Evolutionary conservation across 1,140 invertebrate genomes (phyloP), one percentile per base, ranked within the genome.

Genomic region (Apolygus lucorum): DNA sequence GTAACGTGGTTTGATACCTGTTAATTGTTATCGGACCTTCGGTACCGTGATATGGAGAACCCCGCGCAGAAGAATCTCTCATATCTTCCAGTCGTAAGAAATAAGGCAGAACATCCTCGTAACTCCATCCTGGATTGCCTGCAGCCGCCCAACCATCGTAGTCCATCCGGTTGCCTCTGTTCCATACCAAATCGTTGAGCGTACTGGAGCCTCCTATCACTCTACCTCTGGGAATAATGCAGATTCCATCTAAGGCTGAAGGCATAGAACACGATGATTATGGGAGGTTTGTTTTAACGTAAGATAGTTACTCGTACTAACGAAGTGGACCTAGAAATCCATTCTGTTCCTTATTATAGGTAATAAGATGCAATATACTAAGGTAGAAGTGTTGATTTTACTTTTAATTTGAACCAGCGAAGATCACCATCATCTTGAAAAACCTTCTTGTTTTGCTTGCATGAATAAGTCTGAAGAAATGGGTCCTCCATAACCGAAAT

Each of bases 31-130:
- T 63, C 2, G 62, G 62, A 2, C 62, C 62, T 1, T 63, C 26
- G 72, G 83, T 84, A 2, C 78, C 78, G 75, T 92, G 91, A 76
- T 91, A 86, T 71, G 80, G 83, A 13, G 78, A 86, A 72, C 87
- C 84, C 4, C 88, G 87, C 73, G 90, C 81, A 73, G 90, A 90
- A 0, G 89, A 88, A 76, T 90, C 90, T 52, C 88, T 78, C 77
- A 90, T 88, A 72, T 76, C 70, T 70, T 79, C 78, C 0, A 76
- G 76, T 73, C 75, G 80, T 34, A 77, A 75, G 71, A 82, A 82
- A 72, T 81, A 82, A 1, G 77, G 77, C 2, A 81, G 72, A 0
- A 81, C 76, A 62, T 81, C 79, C n/a, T 82, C 78, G 74, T 83
- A 86, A 17, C 80, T 79, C 85, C 85, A 86, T 2, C 80, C 80